Evolutionary conservation across 2,888 invertebrate species (phyloP), one percentile per base, ranked within the genome.

Genomic region (Platypus cylindrus): DNA sequence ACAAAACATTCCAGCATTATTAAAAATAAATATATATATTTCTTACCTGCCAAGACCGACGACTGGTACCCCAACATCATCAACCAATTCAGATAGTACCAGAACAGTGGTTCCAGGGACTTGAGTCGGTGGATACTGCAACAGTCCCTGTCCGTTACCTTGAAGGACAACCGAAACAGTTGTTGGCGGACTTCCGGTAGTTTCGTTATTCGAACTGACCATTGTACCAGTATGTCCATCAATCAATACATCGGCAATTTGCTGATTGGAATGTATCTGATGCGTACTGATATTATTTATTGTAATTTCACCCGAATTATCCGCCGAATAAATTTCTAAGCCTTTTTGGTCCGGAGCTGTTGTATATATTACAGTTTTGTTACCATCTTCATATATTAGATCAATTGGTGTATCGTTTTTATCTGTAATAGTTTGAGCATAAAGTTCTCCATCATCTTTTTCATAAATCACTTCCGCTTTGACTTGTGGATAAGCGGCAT

Each of bases 351-450:
- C 82, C 37, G 77, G 78, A 8, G 75, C 73, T 40, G 79, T 78
- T 32, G 83, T 83, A 52, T 84, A 84, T 58, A 83, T 83, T 40
- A 84, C 82, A 2, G 83, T 83, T 58, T 84, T 82, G 55, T 81
- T 82, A 29, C 83, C 83, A 52, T 83, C 83, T 55, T 83, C 82
- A 61, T 83, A 84, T 52, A 84, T 84, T 51, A 84, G 65, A 60
- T 84, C 83, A 57, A 83, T 82, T 48, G 82, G 79, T 32, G 68
- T 78, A 54, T 78, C 77, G 58, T 76, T 74, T 51, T 77, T 76
- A 30, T 63, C 63, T 48, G 63, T 42, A 50, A 59, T 73, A 17
- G 58, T 60, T 52, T 66, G 50, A 62, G 68, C 52, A 48, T 63
- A 64, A 28, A 64, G 53, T 45, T 64, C 63, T 8, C 38, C 38